Base-by-base conservation (phyloP, 2,888 invertebrate genomes). In the Caenorhabditis sinica region DNA sequence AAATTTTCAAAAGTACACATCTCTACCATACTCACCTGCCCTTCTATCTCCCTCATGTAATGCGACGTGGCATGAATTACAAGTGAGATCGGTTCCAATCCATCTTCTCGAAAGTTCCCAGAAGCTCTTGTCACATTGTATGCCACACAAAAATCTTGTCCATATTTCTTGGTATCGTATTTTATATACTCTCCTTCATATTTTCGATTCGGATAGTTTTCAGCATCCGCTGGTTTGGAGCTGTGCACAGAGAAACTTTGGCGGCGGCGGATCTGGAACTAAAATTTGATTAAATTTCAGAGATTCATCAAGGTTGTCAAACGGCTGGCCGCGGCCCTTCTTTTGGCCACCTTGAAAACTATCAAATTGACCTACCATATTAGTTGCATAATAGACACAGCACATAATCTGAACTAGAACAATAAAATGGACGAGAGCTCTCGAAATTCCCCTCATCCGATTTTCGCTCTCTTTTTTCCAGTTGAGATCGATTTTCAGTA, bases 21-120 rank as follows among this genome's bases (percentile, higher is more conserved):
- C 11, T 5, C 11, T 20, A 20, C 11, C 5, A n/a, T n/a, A 40
- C 56, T 51, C 20, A 86, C 88, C 83, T 88, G 88, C 68, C 80
- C 87, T 36, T 85, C 80, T 36, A 88, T 83, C 33, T 84, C 79
- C 45, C 77, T 74, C 68, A 87, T 56, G 53, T 81, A 88, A 66
- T 77, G 74, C 2, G 88, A 82, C 17, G 88, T 87, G 17, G 87
- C 82, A 73, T 88, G 88, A 43, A 83, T 69, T 0, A 82, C 86
- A 6, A 88, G 71, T 17, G 85, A 82, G n/a, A 88, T 81, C 11
- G 88, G 87, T 53, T 88, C 86, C 36, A 88, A 28, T 4, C 85
- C 87, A 63, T 87, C 87, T 25, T 84, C 81, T 25, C 86, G 82
- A 33, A 86, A 88, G 17, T 63, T 58, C n/a, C 80, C 81, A 20